Evolutionary conservation across 2,888 invertebrate species (phyloP).

Genomic region (Phyto melanocephala): DNA sequence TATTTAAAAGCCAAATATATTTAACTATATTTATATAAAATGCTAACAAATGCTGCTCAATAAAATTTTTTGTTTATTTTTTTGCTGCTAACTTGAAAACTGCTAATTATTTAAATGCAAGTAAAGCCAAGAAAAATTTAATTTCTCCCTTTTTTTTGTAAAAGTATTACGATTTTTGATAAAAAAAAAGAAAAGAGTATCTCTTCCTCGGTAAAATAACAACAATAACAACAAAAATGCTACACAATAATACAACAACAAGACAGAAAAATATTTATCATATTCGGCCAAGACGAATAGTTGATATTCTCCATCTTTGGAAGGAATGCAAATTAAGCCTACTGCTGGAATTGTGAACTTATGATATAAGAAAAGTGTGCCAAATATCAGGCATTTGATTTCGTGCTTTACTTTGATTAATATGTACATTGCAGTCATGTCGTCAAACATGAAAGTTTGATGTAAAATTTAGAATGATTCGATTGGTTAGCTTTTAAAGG

Average conservation of each 20-base stretch:
- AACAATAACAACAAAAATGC: not conserved
- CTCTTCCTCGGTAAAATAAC: constrained; percentile 19
- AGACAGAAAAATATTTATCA: not conserved
- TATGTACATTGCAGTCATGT: too few species aligned
- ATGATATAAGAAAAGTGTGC: too few species aligned
- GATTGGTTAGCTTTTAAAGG: too few species aligned
- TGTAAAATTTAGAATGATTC: too few species aligned
- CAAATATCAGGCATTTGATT: too few species aligned
- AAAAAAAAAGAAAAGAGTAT: not conserved
- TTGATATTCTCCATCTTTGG: constrained; percentile 18
- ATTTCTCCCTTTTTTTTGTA: not conserved
- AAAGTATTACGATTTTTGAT: constrained; percentile 1
- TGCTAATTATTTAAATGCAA: constrained; percentile 46
- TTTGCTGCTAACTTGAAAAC: constrained; percentile 71
- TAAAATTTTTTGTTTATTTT: constrained; percentile 70
- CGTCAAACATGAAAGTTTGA: too few species aligned
- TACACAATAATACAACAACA: not conserved
- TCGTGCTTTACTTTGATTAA: too few species aligned
- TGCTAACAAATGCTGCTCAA: constrained; percentile 63
- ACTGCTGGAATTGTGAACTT: too few species aligned
- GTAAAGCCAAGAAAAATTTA: constrained; percentile 22
- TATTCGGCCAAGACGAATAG: constrained; percentile 17
- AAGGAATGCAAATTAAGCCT: too few species aligned
- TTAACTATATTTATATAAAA: constrained; percentile 57
- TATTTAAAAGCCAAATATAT: constrained; percentile 40